These are phyloP conservation scores for Caradrina kadenii DNA, from an alignment of 2,888 invertebrate genomes.

Conservation along the genomic window DNA sequence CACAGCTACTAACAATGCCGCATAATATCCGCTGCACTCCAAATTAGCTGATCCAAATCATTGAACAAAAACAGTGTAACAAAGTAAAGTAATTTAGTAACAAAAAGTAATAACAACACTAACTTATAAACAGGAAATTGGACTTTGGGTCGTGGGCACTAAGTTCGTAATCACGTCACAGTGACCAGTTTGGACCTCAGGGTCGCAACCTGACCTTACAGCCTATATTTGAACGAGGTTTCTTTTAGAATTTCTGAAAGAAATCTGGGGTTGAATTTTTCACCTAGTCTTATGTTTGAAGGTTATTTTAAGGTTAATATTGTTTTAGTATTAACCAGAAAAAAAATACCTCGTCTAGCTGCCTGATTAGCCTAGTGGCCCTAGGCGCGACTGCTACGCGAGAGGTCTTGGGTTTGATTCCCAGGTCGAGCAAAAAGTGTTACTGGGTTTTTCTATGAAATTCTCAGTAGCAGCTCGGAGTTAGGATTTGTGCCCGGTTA, in stretches of 20 bases:
- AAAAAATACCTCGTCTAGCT: too few species aligned
- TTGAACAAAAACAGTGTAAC: constrained; percentile 38
- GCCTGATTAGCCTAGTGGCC: too few species aligned
- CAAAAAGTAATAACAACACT: constrained; percentile 36
- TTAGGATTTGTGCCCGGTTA: too few species aligned
- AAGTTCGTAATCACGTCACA: constrained; percentile 27
- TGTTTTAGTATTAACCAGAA: not conserved
- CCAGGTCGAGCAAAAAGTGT: too few species aligned
- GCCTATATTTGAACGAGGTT: constrained; percentile 38
- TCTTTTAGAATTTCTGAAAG: constrained; percentile 28
- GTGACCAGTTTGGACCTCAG: constrained; percentile 33
- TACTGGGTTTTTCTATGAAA: too few species aligned
- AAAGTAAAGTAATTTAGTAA: constrained; percentile 42
- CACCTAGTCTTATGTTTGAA: constrained; percentile 19
- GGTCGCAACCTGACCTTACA: constrained; percentile 47
- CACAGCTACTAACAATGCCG: constrained; percentile 19
- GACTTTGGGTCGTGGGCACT: constrained; percentile 5
- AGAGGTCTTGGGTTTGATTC: too few species aligned
- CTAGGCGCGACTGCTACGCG: too few species aligned
- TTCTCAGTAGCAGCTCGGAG: too few species aligned
- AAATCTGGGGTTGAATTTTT: constrained; percentile 10
- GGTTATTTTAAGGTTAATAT: not conserved
- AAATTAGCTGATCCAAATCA: constrained; percentile 60
- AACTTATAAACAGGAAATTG: constrained; percentile 53
- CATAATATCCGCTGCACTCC: constrained; percentile 36